Conservation (phyloP, 2,888 invertebrate species). For the Catocala sponsa region DNA sequence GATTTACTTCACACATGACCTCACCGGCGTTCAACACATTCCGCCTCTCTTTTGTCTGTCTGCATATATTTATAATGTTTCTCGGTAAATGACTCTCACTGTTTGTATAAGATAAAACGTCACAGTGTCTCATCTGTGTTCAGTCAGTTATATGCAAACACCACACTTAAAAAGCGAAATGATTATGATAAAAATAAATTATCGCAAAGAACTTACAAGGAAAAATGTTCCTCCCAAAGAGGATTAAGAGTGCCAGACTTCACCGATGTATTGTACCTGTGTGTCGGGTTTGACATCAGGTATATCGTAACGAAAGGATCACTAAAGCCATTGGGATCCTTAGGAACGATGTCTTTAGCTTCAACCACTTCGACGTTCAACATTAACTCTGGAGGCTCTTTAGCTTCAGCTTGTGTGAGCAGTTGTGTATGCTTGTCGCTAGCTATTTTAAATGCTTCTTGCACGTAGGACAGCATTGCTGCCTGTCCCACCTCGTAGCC, state of each 20-base stretch:
- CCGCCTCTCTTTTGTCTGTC: conserved; percentile 22
- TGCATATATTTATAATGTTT: conserved; percentile 24
- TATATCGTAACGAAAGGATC: conserved; percentile 99
- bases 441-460: conserved; percentile 93
- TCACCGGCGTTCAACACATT: conserved; percentile 25
- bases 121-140: neutral
- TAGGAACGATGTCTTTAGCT: conserved; percentile 94
- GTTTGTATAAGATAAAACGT: conserved; percentile 27
- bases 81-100: conserved; percentile 22
- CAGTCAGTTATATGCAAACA: neutral
- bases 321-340: conserved; percentile 97
- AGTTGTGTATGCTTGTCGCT: conserved; percentile 92
- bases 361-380: conserved; percentile 95
- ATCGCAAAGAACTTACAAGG: conserved; percentile 91
- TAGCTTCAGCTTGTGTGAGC: conserved; percentile 91
- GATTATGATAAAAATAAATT: neutral
- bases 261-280: conserved; percentile 96
- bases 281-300: conserved; percentile 92
- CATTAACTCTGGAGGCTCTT: conserved; percentile 94
- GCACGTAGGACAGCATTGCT: conserved; percentile 91
- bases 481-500: conserved; percentile 91
- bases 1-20: conserved; percentile 30
- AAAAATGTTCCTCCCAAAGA: conserved; percentile 98
- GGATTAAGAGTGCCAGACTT: conserved; percentile 97
- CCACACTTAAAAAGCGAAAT: too few species aligned